These are phyloP conservation scores for Hanleya hanleyi DNA, from an alignment of 2,888 invertebrate species.

Conservation along the genomic window DNA sequence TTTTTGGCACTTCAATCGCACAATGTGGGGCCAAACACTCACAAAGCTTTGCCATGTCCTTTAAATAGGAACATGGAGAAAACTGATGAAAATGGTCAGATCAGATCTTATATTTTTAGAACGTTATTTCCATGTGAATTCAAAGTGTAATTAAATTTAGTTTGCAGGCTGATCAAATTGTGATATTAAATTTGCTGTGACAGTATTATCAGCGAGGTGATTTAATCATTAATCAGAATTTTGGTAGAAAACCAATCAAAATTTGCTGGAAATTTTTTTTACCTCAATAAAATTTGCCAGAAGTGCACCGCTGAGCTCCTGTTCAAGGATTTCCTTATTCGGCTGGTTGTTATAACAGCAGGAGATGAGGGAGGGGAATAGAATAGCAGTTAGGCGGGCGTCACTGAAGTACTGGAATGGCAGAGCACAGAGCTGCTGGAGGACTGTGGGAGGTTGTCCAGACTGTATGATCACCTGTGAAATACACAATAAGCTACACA, in stretches of 20 bases:
- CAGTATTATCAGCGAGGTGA: no score
- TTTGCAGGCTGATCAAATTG: no score
- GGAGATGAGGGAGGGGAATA: constrained; percentile 87
- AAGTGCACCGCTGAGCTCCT: constrained; percentile 77
- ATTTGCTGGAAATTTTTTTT: neutral
- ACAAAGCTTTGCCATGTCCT: no score
- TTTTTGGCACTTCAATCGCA: no score
- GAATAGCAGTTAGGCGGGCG: constrained; percentile 80
- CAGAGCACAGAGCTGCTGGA: constrained; percentile 87
- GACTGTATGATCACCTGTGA: constrained; percentile 83
- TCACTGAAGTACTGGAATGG: constrained; percentile 91
- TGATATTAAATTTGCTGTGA: no score
- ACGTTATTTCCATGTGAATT: no score
- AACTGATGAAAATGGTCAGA: no score
- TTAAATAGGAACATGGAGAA: no score
- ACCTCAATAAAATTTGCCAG: constrained; percentile 75
- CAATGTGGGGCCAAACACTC: no score
- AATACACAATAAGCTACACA: neutral
- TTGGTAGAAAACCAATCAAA: neutral
- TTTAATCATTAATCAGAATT: no score
- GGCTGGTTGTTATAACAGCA: constrained; percentile 80
- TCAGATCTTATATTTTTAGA: no score
- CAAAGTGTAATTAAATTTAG: no score
- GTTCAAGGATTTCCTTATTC: constrained; percentile 84
- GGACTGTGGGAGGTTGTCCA: constrained; percentile 84